Percentiles rank a stretch among this genome's conserved stretches.
These are phyloP conservation scores for Drosophila conformis DNA, from an alignment of 2,888 invertebrate genomes.

Conservation along the genomic window DNA sequence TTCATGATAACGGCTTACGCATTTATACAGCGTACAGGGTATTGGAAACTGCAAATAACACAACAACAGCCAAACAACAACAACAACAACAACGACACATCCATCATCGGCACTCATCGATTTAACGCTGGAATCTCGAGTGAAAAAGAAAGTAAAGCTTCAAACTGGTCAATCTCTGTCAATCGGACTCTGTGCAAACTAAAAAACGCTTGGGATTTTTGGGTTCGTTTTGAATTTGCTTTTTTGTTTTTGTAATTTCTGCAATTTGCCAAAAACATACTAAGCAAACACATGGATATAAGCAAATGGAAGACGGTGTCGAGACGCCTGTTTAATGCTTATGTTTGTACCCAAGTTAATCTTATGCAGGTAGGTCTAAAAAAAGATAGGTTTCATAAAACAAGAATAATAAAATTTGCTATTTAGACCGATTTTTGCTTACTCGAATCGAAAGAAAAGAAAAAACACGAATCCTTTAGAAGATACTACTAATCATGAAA, in stretches of 20 bases:
- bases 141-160: constrained; percentile 74
- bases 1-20: neutral
- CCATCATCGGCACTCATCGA: constrained; percentile 26
- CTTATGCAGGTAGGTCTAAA: neutral
- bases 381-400: neutral
- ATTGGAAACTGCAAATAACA: constrained; percentile 1
- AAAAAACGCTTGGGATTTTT: constrained; percentile 14
- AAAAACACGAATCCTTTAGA: neutral
- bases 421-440: neutral
- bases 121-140: constrained; percentile 50
- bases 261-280: constrained; percentile 19
- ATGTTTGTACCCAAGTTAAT: neutral
- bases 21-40: neutral
- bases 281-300: constrained; percentile 23
- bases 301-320: constrained; percentile 44
- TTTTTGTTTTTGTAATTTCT: constrained; percentile 34
- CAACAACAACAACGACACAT: neutral
- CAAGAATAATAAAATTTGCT: neutral
- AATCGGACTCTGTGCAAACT: constrained; percentile 6
- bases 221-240: neutral
- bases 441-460: neutral
- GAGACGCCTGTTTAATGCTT: constrained; percentile 2
- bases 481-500: neutral
- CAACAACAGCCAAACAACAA: constrained; percentile 11
- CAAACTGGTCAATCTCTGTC: constrained; percentile 11